Conservation (phyloP, 2,113 vertebrate species). For the Macquaria australasica region DNA sequence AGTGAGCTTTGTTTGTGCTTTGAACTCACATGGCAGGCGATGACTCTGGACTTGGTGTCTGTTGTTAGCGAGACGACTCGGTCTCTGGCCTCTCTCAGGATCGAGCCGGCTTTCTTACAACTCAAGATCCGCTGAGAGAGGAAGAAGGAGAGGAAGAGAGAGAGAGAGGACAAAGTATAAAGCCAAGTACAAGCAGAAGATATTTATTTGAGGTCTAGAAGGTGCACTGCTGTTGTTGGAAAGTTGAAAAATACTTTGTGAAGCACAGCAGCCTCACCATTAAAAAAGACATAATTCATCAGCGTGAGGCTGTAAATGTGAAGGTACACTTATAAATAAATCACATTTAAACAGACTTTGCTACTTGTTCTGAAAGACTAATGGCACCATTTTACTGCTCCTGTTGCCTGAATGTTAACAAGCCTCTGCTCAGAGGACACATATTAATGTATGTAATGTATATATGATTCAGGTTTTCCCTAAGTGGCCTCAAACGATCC, state of each 20-base stretch:
- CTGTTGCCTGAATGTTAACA: background rate
- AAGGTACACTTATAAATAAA: background rate
- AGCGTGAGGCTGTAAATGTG: background rate
- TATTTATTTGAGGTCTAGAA: background rate
- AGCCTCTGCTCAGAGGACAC: background rate
- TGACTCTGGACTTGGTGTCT: conserved; percentile 86
- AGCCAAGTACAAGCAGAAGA: background rate
- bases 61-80: conserved; percentile 89
- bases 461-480: background rate
- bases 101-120: conserved; percentile 91
- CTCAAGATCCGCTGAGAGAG: conserved; percentile 88
- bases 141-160: background rate
- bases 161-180: background rate
- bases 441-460: background rate
- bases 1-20: no score
- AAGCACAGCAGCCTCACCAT: background rate
- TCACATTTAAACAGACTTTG: background rate
- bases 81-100: conserved; percentile 93
- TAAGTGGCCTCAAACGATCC: background rate
- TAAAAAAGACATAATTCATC: background rate
- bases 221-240: background rate
- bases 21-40: conserved; percentile 93
- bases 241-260: background rate
- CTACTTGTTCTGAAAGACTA: background rate
- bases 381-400: background rate